These are phyloP conservation scores for Ceriagrion tenellum DNA, from an alignment of 2,888 invertebrate genomes.

Conservation along the genomic window DNA sequence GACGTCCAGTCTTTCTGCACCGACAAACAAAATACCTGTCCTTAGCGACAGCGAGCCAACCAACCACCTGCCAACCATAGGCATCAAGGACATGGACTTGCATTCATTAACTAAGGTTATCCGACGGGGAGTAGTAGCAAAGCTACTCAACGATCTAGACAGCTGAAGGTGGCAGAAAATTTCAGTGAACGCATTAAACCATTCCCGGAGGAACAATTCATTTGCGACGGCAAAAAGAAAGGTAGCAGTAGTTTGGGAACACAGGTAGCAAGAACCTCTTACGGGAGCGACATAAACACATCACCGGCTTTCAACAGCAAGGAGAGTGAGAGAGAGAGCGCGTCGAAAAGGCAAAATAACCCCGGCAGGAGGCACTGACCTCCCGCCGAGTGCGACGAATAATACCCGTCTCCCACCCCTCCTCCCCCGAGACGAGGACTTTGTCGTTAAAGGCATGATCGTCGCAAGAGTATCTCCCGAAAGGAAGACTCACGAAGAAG, in stretches of 20 bases:
- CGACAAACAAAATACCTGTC: too few relatives aligned
- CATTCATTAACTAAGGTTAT: not conserved
- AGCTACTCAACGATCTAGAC: not conserved
- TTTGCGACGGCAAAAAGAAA: not conserved
- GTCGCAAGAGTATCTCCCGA: not conserved
- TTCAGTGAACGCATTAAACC: not conserved
- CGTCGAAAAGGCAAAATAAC: conserved; percentile 14
- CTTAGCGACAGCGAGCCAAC: too few relatives aligned
- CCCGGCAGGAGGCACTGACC: conserved; percentile 35
- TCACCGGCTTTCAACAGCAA: not conserved
- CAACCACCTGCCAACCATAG: too few relatives aligned
- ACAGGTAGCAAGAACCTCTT: not conserved
- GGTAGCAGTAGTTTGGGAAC: not conserved
- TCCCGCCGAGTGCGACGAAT: conserved; percentile 21
- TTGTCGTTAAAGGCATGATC: conserved; percentile 31
- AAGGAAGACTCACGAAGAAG: not conserved
- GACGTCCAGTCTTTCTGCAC: too few relatives aligned
- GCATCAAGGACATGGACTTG: too few relatives aligned
- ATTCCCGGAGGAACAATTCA: not conserved
- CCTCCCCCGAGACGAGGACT: not conserved
- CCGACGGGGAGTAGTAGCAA: not conserved
- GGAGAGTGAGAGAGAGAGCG: not conserved
- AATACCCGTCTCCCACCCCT: not conserved
- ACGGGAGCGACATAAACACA: not conserved
- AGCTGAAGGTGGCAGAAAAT: not conserved